Base-by-base conservation (phyloP, 2,888 invertebrate genomes). In the Nymphalis c-album region DNA sequence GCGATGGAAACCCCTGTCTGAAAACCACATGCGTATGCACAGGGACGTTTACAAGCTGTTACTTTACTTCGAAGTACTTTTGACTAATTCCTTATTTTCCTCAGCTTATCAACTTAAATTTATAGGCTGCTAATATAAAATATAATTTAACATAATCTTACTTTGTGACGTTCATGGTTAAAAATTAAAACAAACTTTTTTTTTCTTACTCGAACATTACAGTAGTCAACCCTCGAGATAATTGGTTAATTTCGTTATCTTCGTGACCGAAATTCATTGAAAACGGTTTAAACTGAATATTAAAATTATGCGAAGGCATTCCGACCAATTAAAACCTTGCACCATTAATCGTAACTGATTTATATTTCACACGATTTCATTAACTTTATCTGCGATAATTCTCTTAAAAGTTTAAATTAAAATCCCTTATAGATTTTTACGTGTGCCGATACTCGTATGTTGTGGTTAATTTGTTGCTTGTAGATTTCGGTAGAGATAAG, bases 341-440 rank as follows among this genome's bases (percentile, higher is more conserved):
- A 77, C 74, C 77, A 78, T 79, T 77, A 78, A 80, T 78, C 75
- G 78, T 79, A 77, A 77, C 79, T 79, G 83, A 84, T 84, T 85
- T 83, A 84, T 83, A 80, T 76, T 75, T 76, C 77, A 76, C 75
- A 76, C 77, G 74, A 77, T 78, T 79, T 79, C 74, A 73, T 76
- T 79, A 74, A 76, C 71, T 71, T 62, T 64, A 67, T 69, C 64
- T 55, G 63, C 58, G 59, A 71, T 75, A 81, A 70, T 71, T 61
- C 58, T 63, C 47, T 77, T 80, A 76, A 80, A 67, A 66, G 65
- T 80, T 80, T 80, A 76, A 80, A 78, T 78, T 76, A 77, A 71
- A 68, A 57, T 55, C 69, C 68, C 50, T 47, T 60, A 60, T 45
- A 31, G 18, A 60, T 63, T 57, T 55, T 26, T 55, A 17, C 17